phyloP scores from a whole-genome alignment of 2,797 vertebrate genomes.

The Craterocephalus amniculus region DNA sequence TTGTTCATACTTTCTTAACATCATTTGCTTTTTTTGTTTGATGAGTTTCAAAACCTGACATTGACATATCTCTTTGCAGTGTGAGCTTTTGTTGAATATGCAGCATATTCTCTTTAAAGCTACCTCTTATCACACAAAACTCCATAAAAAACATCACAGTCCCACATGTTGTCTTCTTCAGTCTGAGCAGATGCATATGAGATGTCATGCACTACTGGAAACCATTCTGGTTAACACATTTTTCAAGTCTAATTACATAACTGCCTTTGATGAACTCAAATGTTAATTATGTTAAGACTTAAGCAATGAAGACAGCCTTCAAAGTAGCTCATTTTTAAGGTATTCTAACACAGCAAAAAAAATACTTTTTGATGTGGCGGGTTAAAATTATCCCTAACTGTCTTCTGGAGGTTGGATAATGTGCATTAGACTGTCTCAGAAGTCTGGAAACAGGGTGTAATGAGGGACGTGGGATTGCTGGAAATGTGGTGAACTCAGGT shows the following conservation, averaged over 20 bases:
- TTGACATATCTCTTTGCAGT: neutral
- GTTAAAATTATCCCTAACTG: slow-evolving; percentile 6
- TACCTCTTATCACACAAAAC: neutral
- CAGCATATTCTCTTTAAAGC: neutral
- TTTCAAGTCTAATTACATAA: slow-evolving; percentile 1
- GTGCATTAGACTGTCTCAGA: slow-evolving; percentile 24
- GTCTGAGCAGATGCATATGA: neutral
- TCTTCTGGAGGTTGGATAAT: slow-evolving; percentile 28
- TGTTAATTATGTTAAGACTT: neutral
- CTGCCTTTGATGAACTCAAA: neutral
- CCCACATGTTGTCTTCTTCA: neutral
- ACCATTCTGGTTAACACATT: neutral
- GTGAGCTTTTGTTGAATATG: neutral
- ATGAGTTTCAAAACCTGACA: neutral
- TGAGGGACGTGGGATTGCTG: slow-evolving; percentile 30
- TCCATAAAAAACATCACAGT: neutral
- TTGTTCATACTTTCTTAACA: neutral
- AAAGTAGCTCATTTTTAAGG: neutral
- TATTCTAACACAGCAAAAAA: slow-evolving; percentile 1
- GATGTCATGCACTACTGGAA: neutral
- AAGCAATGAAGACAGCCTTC: slow-evolving; percentile 3
- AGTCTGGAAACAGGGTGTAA: slow-evolving; percentile 29
- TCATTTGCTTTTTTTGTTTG: neutral
- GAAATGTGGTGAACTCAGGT: slow-evolving; percentile 64
- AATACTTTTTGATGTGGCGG: neutral